These are phyloP conservation scores for Cantharis rustica DNA, from an alignment of 2,888 invertebrate genomes.

Conservation along the genomic window DNA sequence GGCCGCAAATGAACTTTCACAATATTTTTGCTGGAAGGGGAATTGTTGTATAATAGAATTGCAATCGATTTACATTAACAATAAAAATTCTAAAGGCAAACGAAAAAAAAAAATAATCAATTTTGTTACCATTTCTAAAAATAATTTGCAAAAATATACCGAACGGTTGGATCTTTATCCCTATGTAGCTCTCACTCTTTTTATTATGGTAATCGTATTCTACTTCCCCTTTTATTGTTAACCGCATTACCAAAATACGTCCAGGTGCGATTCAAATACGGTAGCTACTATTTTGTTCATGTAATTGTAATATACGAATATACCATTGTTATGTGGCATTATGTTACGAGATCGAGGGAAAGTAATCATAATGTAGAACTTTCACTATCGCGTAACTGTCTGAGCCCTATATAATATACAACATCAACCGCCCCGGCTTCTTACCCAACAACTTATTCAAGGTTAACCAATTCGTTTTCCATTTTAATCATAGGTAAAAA, in stretches of 20 bases:
- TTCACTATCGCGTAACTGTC: slow-evolving; percentile 56
- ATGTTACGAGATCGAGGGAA: slow-evolving; percentile 55
- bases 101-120: neutral
- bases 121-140: neutral
- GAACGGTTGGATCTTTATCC: neutral
- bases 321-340: slow-evolving; percentile 53
- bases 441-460: slow-evolving; percentile 25
- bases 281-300: slow-evolving; percentile 20
- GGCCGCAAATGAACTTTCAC: slow-evolving; percentile 56
- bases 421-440: slow-evolving; percentile 20
- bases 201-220: neutral
- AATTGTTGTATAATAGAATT: slow-evolving; percentile 55
- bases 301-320: slow-evolving; percentile 38
- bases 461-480: slow-evolving; percentile 23
- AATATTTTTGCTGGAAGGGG: slow-evolving; percentile 51
- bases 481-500: neutral
- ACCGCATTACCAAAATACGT: slow-evolving; percentile 15
- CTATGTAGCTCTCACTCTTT: neutral
- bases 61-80: slow-evolving; percentile 50
- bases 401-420: slow-evolving; percentile 31
- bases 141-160: neutral
- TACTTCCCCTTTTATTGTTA: slow-evolving; percentile 7
- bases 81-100: slow-evolving; percentile 36
- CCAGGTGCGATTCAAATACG: slow-evolving; percentile 22
- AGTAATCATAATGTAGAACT: slow-evolving; percentile 56